A percentile compares a stretch with the other conserved stretches of the same genome.
These are phyloP conservation scores for Bombylius discolor DNA, from an alignment of 2,888 invertebrate species.

Conservation along the genomic window DNA sequence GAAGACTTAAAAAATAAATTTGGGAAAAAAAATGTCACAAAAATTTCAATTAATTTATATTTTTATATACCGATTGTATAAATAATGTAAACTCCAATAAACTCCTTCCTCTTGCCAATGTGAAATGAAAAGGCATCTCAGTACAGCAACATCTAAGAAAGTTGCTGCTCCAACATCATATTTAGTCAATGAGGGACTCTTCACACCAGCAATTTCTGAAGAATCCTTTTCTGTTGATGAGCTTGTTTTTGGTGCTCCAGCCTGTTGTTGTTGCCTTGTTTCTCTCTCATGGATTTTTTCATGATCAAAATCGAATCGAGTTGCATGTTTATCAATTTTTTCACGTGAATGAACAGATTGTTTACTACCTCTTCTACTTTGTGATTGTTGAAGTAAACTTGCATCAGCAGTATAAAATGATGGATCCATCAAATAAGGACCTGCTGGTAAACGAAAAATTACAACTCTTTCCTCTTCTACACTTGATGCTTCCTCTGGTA, in stretches of 20 bases:
- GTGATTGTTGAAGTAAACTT: slow-evolving; percentile 53
- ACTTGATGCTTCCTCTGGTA: slow-evolving; percentile 85
- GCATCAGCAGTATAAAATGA: slow-evolving; percentile 74
- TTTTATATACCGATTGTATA: slow-evolving; percentile 62
- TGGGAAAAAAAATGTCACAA: not conserved
- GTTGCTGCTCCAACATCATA: slow-evolving; percentile 71
- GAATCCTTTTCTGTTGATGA: slow-evolving; percentile 66
- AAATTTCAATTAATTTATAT: not conserved
- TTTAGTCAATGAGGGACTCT: slow-evolving; percentile 21
- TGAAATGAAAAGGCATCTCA: slow-evolving; percentile 87
- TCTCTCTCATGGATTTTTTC: slow-evolving; percentile 25
- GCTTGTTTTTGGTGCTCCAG: slow-evolving; percentile 31
- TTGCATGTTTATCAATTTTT: slow-evolving; percentile 27
- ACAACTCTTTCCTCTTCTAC: slow-evolving; percentile 87
- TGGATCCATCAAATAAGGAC: slow-evolving; percentile 59
- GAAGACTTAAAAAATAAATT: slow-evolving; percentile 16
- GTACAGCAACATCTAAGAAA: slow-evolving; percentile 89
- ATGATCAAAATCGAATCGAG: slow-evolving; percentile 35
- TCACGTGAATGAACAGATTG: slow-evolving; percentile 31
- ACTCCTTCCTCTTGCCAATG: slow-evolving; percentile 99
- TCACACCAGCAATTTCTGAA: slow-evolving; percentile 51
- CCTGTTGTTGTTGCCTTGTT: slow-evolving; percentile 24
- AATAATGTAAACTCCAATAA: slow-evolving; percentile 89
- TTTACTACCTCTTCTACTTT: slow-evolving; percentile 33
- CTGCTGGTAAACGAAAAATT: slow-evolving; percentile 69